Evolutionary conservation across 2,797 vertebrate species (phyloP).

Genomic region (Morelia viridis): DNA sequence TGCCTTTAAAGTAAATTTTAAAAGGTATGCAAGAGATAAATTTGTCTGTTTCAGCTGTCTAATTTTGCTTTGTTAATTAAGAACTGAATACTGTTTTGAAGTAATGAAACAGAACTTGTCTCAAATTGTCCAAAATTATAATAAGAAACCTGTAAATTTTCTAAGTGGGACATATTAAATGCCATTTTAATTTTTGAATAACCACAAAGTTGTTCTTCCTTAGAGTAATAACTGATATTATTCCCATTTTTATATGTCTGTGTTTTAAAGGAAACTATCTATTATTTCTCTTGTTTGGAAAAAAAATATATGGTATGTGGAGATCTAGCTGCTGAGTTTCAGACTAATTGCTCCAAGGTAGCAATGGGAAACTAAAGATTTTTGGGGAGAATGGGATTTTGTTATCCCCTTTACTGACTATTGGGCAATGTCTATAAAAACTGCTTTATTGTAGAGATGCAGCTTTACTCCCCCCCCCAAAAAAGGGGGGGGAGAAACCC

Average conservation of each 20-base stretch:
- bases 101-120: constrained; percentile 1
- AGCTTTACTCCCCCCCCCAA: background rate
- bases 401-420: background rate
- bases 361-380: background rate
- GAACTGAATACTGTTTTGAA: constrained; percentile 14
- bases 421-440: background rate
- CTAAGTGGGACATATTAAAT: background rate
- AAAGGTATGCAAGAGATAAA: constrained; percentile 10
- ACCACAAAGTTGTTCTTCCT: background rate
- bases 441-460: background rate
- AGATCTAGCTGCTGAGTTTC: background rate
- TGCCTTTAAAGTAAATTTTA: constrained; percentile 50
- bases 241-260: background rate
- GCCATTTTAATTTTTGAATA: background rate
- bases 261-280: background rate
- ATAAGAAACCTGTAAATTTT: background rate
- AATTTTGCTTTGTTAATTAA: constrained; percentile 20
- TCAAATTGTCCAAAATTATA: constrained; percentile 4
- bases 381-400: background rate
- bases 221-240: background rate
- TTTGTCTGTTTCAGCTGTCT: constrained; percentile 42
- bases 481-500: background rate
- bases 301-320: background rate
- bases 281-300: background rate
- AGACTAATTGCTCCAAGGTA: background rate